Base-by-base conservation (phyloP, 1,140 invertebrate genomes). In the Drosophila subpulchrella region DNA sequence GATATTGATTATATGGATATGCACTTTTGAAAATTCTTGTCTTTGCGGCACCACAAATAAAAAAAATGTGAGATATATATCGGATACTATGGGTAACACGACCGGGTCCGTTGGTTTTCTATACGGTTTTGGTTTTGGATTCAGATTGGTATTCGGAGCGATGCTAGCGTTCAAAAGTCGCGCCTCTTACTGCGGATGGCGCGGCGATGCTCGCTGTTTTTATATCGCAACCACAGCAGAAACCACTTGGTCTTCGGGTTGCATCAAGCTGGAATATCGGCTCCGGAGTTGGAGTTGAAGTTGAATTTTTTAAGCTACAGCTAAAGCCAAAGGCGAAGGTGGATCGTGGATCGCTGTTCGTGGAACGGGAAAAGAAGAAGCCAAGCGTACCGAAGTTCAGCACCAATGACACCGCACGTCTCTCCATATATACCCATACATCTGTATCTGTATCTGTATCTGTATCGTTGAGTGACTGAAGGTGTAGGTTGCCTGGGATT, bases 121-220 rank as follows among this genome's bases (percentile, higher is more conserved):
- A 17, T 48, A 12, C 38, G 17, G 38, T 42, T 58, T 55, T 38
- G 44, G 15, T 76, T 34, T 36, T n/a, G n/a, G 15, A 62, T 46
- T 58, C 42, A 4, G 46, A 11, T 24, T 38, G 6, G 10, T 13
- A 42, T 46, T 30, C 42, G 56, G 17, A 46, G 51, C 67, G 67
- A 51, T 88, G 76, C 67, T 67, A 72, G 75, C 82, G 79, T 91
- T 88, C 72, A 91, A 90, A 88, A 78, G 79, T 88, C 88, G 88
- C 88, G 88, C 68, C 77, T 73, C 65, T 72, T 73, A 90, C 88
- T 90, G 80, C 82, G 82, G 57, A 65, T 78, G 79, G 77, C 80
- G 88, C 82, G 77, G 61, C 74, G 62, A 53, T 58, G 82, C 60
- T 68, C 66, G 77, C 77, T 54, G 88, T 88, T 90, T 90, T 83